A percentile compares a stretch with the other conserved stretches of the same genome.
Conservation (phyloP, 2,888 invertebrate genomes). For the Drosophila emarginata region DNA sequence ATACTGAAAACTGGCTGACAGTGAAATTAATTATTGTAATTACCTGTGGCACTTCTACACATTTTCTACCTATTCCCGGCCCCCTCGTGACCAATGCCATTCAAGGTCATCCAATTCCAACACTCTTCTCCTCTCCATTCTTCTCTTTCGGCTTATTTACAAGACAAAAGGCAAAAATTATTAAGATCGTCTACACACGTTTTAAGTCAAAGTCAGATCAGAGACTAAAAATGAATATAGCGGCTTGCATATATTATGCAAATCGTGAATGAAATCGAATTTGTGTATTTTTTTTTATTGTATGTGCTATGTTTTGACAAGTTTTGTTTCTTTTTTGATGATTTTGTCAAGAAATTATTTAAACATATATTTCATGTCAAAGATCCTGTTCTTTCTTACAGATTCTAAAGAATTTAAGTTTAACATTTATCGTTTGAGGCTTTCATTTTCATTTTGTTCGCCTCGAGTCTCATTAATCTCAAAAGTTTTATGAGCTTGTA, state of each 20-base stretch:
- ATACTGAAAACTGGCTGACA: constrained; percentile 2
- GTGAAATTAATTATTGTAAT: constrained; percentile 8
- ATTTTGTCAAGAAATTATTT: background rate
- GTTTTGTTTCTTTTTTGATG: constrained; percentile 28
- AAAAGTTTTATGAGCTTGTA: background rate
- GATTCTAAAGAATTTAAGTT: background rate
- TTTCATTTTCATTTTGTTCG: background rate
- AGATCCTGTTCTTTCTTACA: background rate
- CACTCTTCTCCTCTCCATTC: background rate
- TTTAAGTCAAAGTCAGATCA: constrained; percentile 18
- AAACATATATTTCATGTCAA: background rate
- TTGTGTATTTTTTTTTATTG: constrained; percentile 38
- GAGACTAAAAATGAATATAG: constrained; percentile 32
- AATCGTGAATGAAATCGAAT: constrained; percentile 61
- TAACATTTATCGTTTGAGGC: background rate
- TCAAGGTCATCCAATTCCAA: background rate
- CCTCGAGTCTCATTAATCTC: constrained; percentile 1
- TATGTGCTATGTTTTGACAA: constrained; percentile 41
- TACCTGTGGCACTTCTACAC: constrained; percentile 1
- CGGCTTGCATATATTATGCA: constrained; percentile 52
- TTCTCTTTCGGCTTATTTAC: constrained; percentile 6
- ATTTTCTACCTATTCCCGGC: background rate
- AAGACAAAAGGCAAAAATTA: constrained; percentile 30
- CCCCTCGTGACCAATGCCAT: background rate
- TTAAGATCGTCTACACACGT: constrained; percentile 33